phyloP scores from a whole-genome alignment of 1,140 invertebrate genomes.

The Telenomus remus region DNA sequence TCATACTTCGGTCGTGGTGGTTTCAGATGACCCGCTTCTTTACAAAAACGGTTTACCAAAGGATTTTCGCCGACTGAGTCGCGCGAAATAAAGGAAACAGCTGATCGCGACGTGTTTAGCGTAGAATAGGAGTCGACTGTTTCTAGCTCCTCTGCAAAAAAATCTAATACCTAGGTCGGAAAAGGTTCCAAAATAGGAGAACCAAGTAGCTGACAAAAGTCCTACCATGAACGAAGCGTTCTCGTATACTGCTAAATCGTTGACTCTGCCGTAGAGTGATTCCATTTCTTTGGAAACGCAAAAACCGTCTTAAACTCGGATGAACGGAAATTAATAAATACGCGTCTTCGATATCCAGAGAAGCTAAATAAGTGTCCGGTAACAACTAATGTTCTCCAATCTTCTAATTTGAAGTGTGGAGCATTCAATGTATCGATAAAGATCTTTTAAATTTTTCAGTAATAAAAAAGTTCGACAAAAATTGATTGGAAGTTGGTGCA shows the following conservation, averaged over 20 bases:
- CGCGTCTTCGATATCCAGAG: conserved; percentile 1
- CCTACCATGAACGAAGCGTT: conserved; percentile 4
- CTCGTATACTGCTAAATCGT: background rate
- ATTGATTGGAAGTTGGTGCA: background rate
- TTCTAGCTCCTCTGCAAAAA: conserved; percentile 37
- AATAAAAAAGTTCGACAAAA: conserved; percentile 12
- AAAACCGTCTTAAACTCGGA: background rate
- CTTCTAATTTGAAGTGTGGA: conserved; percentile 11
- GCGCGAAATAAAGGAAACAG: conserved; percentile 30
- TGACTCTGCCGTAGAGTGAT: conserved; percentile 2
- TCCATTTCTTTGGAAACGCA: conserved; percentile 2
- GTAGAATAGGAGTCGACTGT: conserved; percentile 24
- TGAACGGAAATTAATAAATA: background rate
- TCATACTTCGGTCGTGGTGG: conserved; percentile 32
- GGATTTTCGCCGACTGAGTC: conserved; percentile 23
- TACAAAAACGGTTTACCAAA: conserved; percentile 38
- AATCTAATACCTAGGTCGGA: conserved; percentile 20
- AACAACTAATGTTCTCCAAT: conserved; percentile 6
- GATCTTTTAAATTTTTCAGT: conserved; percentile 3
- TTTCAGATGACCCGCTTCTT: conserved; percentile 5
- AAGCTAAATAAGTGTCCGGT: background rate
- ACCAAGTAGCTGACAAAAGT: background rate
- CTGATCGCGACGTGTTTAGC: conserved; percentile 38
- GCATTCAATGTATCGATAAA: background rate
- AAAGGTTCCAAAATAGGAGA: conserved; percentile 15